Evolutionary conservation across 2,797 vertebrate genomes (phyloP).

Genomic region (Ctenopoma multispine): DNA sequence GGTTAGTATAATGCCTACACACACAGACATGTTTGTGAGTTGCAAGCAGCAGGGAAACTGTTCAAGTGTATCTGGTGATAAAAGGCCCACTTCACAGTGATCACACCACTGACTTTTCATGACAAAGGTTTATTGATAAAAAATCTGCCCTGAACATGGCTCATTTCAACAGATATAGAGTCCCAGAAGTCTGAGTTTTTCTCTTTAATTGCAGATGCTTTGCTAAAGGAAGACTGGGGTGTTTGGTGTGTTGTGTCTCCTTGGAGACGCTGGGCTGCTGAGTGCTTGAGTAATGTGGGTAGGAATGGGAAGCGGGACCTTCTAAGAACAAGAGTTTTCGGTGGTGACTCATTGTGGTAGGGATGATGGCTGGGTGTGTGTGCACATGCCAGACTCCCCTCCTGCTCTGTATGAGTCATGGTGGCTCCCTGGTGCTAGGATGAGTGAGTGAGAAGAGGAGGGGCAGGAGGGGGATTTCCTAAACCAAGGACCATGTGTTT

Average conservation of each 20-base stretch:
- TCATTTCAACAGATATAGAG: background rate
- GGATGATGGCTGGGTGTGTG: constrained; percentile 14
- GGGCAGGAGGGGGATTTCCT: constrained; percentile 51
- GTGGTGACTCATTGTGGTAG: constrained; percentile 67
- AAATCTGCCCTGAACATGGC: constrained; percentile 3
- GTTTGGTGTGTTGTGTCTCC: constrained; percentile 62
- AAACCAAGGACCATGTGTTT: constrained; percentile 30
- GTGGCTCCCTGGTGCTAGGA: constrained; percentile 35
- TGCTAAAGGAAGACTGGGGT: background rate
- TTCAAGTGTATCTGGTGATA: background rate
- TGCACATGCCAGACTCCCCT: constrained; percentile 23
- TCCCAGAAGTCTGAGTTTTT: constrained; percentile 30
- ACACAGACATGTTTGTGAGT: background rate
- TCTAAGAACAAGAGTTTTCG: constrained; percentile 39
- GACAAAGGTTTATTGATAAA: background rate
- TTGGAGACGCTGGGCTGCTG: constrained; percentile 40
- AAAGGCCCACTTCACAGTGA: background rate
- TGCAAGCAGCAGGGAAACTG: background rate
- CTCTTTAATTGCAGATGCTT: constrained; percentile 14
- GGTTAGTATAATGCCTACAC: background rate
- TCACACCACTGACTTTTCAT: background rate
- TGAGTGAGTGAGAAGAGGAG: background rate
- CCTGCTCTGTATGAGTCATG: constrained; percentile 43
- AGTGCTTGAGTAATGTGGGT: constrained; percentile 54
- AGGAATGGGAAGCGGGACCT: background rate